phyloP scores from a whole-genome alignment of 2,888 invertebrate genomes.

The Lasius fuliginosus region DNA sequence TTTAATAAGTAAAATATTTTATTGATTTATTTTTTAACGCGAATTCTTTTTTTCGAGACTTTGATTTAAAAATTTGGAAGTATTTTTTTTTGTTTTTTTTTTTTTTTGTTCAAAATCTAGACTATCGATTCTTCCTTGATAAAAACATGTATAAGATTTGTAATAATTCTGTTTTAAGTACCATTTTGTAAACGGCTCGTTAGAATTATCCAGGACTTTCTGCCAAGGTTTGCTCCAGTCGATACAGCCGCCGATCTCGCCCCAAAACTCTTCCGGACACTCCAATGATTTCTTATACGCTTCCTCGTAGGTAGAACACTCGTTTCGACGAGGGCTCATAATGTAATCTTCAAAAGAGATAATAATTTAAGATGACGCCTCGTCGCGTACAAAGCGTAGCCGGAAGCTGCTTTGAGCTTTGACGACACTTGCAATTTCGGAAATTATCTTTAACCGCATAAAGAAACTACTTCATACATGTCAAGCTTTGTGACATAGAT shows the following conservation, averaged over 20 bases:
- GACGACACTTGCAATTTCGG: background rate
- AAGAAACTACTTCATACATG: background rate
- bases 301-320: conserved; percentile 88
- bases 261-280: conserved; percentile 95
- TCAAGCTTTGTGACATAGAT: background rate
- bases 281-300: conserved; percentile 90
- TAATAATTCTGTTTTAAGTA: conserved; percentile 84
- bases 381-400: background rate
- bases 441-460: conserved; percentile 1
- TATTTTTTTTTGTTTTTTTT: background rate
- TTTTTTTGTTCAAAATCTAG: background rate
- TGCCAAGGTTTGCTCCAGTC: conserved; percentile 96
- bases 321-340: conserved; percentile 77
- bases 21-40: too few species aligned
- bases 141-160: background rate
- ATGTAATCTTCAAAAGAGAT: conserved; percentile 79
- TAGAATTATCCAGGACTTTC: conserved; percentile 93
- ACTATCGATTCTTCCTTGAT: background rate
- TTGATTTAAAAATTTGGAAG: background rate
- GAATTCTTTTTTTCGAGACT: background rate
- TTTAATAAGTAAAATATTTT: too few species aligned
- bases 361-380: background rate
- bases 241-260: conserved; percentile 91
- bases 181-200: conserved; percentile 97
- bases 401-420: background rate